Evolutionary conservation across 2,797 vertebrate genomes (phyloP).

Genomic region (Mus minutoides): DNA sequence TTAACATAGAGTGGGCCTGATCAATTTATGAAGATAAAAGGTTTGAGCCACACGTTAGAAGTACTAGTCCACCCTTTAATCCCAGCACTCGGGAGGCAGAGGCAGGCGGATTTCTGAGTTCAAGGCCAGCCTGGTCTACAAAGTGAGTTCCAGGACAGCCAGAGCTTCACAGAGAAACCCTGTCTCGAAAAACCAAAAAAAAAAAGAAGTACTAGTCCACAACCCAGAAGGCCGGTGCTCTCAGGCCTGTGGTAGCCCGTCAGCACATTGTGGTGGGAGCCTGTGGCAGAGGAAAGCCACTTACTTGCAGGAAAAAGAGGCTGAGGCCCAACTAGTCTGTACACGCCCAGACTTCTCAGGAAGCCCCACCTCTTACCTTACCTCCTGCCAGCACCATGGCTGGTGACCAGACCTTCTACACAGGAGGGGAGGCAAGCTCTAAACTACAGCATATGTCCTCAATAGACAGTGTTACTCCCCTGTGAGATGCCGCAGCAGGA

Average conservation of each 20-base stretch:
- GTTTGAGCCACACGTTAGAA: not conserved
- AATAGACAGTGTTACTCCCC: not conserved
- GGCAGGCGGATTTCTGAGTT: too few species aligned
- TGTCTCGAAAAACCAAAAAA: too few species aligned
- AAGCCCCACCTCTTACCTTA: not conserved
- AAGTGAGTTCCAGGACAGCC: too few species aligned
- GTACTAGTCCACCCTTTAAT: too few species aligned
- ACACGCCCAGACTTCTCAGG: not conserved
- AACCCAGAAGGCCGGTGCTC: not conserved
- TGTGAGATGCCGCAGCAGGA: not conserved
- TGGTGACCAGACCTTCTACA: not conserved
- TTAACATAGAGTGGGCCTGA: not conserved
- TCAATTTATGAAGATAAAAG: not conserved
- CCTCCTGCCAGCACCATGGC: not conserved
- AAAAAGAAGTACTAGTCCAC: too few species aligned
- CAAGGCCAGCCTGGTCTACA: too few species aligned
- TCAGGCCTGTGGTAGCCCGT: not conserved
- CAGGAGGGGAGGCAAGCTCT: not conserved
- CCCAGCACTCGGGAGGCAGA: too few species aligned
- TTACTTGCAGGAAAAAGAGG: not conserved
- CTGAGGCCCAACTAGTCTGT: not conserved
- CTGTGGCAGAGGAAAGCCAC: not conserved
- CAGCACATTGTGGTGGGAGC: not conserved
- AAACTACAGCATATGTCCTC: not conserved
- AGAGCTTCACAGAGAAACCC: too few species aligned